Conservation (phyloP, 2,888 invertebrate genomes). For the Tigriopus californicus region DNA sequence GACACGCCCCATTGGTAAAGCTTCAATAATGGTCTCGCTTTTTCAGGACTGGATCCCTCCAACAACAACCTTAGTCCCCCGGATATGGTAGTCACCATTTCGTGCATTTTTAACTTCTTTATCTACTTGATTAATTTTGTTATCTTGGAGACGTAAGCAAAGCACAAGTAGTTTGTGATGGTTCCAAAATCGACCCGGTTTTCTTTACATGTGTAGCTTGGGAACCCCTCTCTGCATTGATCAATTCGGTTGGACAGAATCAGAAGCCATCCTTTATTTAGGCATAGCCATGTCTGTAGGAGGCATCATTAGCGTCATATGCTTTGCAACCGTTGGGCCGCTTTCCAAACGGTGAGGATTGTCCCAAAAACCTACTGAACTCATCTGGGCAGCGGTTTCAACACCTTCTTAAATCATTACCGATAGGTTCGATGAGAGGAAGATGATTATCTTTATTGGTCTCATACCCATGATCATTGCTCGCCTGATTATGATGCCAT, state of each 20-base stretch:
- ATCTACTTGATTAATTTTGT: conserved; percentile 72
- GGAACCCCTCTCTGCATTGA: conserved; percentile 55
- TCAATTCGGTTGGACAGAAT: conserved; percentile 66
- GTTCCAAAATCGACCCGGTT: neutral
- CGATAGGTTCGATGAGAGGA: conserved; percentile 48
- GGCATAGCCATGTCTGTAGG: conserved; percentile 62
- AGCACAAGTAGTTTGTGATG: neutral
- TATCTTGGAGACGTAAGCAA: conserved; percentile 52
- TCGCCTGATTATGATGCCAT: conserved; percentile 42
- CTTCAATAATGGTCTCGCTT: neutral
- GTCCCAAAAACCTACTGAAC: neutral
- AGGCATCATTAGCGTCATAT: conserved; percentile 49
- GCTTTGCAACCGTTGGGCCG: conserved; percentile 44
- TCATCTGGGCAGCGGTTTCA: too few species aligned
- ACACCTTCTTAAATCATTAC: too few species aligned
- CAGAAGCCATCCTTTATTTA: conserved; percentile 56
- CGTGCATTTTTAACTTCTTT: conserved; percentile 58
- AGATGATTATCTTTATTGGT: conserved; percentile 61
- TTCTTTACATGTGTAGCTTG: conserved; percentile 24
- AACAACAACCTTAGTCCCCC: too few species aligned
- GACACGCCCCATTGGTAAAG: neutral
- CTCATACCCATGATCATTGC: conserved; percentile 59
- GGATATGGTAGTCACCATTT: conserved; percentile 43
- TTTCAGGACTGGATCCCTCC: too few species aligned
- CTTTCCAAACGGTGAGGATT: conserved; percentile 38